phyloP scores from a whole-genome alignment of 2,113 vertebrate species.

The Lontra canadensis region DNA sequence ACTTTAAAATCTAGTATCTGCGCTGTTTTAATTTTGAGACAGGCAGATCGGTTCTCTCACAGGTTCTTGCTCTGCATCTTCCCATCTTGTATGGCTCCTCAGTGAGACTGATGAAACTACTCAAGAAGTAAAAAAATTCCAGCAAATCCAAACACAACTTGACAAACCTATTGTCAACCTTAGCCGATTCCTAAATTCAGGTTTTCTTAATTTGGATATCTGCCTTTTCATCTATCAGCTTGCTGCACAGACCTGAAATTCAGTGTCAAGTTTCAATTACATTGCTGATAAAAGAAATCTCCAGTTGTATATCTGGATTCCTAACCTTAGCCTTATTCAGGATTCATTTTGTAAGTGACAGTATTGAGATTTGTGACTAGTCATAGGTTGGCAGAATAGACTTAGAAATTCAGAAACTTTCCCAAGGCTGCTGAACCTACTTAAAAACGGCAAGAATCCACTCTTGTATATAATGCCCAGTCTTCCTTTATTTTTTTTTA shows the following conservation, averaged over 20 bases:
- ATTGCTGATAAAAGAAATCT: not conserved
- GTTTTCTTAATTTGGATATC: not conserved
- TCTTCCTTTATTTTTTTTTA: not conserved
- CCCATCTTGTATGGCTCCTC: not conserved
- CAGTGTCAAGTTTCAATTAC: not conserved
- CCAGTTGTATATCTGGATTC: not conserved
- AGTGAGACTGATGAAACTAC: not conserved
- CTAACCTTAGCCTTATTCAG: not conserved
- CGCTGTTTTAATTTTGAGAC: not conserved
- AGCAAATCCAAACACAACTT: not conserved
- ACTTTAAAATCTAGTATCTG: not conserved
- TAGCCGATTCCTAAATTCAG: not conserved
- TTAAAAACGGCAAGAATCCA: not conserved
- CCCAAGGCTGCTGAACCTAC: not conserved
- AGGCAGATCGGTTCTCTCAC: not conserved
- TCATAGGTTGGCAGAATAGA: not conserved
- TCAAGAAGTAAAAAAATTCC: not conserved
- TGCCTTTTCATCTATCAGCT: not conserved
- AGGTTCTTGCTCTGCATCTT: not conserved
- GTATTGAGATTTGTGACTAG: not conserved
- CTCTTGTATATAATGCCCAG: not conserved
- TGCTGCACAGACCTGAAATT: not conserved
- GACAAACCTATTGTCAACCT: not conserved
- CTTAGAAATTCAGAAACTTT: constrained; percentile 6
- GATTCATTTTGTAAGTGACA: not conserved